phyloP scores from a whole-genome alignment of 2,888 invertebrate species.

The Eumerus sabulonum region DNA sequence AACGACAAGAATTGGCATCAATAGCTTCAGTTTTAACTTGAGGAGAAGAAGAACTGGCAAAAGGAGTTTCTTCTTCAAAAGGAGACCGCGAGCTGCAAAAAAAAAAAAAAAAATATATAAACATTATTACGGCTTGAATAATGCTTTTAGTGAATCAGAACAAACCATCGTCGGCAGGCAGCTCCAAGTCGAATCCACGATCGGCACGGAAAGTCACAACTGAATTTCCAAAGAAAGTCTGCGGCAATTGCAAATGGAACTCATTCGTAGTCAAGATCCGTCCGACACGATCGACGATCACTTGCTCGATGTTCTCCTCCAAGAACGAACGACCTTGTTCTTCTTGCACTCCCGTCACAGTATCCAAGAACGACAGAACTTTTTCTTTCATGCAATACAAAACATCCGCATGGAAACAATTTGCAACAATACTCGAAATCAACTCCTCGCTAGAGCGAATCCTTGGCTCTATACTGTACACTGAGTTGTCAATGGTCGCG shows the following conservation, averaged over 20 bases:
- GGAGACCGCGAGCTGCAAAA: constrained; percentile 85
- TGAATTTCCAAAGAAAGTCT: constrained; percentile 84
- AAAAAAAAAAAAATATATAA: constrained; percentile 2
- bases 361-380: constrained; percentile 88
- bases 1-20: constrained; percentile 90
- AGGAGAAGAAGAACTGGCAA: constrained; percentile 88
- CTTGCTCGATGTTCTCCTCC: constrained; percentile 85
- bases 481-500: constrained; percentile 80
- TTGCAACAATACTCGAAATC: constrained; percentile 85
- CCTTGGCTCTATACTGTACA: constrained; percentile 79
- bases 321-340: constrained; percentile 82
- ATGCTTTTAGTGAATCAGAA: constrained; percentile 10
- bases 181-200: constrained; percentile 83
- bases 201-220: constrained; percentile 84
- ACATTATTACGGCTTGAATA: not conserved
- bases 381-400: constrained; percentile 89
- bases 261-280: constrained; percentile 87
- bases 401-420: constrained; percentile 84
- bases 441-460: constrained; percentile 85
- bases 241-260: constrained; percentile 86
- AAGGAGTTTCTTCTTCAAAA: constrained; percentile 90
- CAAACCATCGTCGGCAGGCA: constrained; percentile 80
- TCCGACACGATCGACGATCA: constrained; percentile 86
- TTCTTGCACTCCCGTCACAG: constrained; percentile 82
- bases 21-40: constrained; percentile 90